Base-by-base conservation (phyloP, 2,797 vertebrate genomes). In the Coracias cyanogaster region DNA sequence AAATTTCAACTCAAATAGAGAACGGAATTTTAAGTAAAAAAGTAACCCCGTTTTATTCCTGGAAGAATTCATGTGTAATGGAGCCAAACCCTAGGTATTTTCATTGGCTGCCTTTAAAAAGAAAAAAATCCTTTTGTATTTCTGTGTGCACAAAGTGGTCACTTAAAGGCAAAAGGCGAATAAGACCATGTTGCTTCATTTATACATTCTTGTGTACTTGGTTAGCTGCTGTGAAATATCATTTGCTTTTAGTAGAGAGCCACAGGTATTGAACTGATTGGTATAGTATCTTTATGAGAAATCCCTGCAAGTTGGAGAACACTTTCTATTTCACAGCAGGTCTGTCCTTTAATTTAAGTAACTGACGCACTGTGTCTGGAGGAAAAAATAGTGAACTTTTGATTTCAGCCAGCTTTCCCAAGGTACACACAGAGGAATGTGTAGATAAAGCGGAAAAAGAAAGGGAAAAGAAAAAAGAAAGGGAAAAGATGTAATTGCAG, bases 291-390 rank as follows among this genome's bases (percentile, higher is more conserved):
- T 85, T 93, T 61, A 72, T 69, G 55, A 84, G 70, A 74, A 54
- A 88, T 39, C 0, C 0, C 64, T 82, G 33, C 72, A 84, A 81
- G 72, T 45, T 90, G 60, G 69, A 58, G 29, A 89, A 64, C 57
- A 48, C 33, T 94, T 93, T 93, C 45, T 76, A 7, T 78, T 93
- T 87, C 91, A 84, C 94, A 91, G 88, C n/a, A 21, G 62, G 90
- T 43, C 57, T 88, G 24, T 78, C 64, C 52, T 93, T 87, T 90
- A 89, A 87, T 92, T 84, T 90, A 58, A 77, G 55, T 12, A 89
- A 79, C n/a, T 84, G 80, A 74, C 10, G 6, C 21, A 19, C 18
- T 67, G 51, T 29, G 80, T 51, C 70, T 74, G 62, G n/a, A 66
- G 43, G 31, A 93, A 92, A 21, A 74, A 93, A 95, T 24, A 29